These are phyloP conservation scores for Chymomyza fuscimana DNA, from an alignment of 2,888 invertebrate genomes.

Conservation along the genomic window DNA sequence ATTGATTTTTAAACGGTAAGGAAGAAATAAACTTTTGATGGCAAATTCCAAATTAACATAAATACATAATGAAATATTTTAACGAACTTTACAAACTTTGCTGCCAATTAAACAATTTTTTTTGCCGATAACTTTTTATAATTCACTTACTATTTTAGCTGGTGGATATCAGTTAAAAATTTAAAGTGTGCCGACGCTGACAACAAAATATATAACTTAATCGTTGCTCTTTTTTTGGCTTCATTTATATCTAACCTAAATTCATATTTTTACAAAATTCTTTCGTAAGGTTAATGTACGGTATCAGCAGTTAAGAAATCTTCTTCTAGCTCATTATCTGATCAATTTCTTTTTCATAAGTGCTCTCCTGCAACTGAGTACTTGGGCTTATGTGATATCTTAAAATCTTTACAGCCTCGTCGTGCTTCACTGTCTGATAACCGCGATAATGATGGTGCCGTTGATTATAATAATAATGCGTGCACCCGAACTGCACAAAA, in stretches of 20 bases:
- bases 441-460: conserved; percentile 46
- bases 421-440: conserved; percentile 39
- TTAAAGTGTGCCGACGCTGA: no score
- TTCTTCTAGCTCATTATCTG: not conserved
- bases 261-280: not conserved
- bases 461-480: conserved; percentile 68
- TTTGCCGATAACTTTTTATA: no score
- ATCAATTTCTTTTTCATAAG: not conserved
- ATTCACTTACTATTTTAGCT: no score
- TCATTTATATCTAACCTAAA: not conserved
- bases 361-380: not conserved
- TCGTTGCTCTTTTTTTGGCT: no score
- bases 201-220: no score
- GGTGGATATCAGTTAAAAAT: no score
- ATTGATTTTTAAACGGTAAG: no score
- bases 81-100: no score
- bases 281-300: not conserved
- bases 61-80: no score
- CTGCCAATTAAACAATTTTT: no score
- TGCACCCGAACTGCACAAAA: conserved; percentile 29
- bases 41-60: no score
- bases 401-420: conserved; percentile 16
- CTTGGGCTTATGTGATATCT: conserved; percentile 9
- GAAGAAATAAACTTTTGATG: not conserved
- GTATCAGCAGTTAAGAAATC: not conserved